Percentiles rank a stretch among this genome's conserved stretches.
Conservation (phyloP, 1,140 invertebrate species). For the Drosophila ambigua region DNA sequence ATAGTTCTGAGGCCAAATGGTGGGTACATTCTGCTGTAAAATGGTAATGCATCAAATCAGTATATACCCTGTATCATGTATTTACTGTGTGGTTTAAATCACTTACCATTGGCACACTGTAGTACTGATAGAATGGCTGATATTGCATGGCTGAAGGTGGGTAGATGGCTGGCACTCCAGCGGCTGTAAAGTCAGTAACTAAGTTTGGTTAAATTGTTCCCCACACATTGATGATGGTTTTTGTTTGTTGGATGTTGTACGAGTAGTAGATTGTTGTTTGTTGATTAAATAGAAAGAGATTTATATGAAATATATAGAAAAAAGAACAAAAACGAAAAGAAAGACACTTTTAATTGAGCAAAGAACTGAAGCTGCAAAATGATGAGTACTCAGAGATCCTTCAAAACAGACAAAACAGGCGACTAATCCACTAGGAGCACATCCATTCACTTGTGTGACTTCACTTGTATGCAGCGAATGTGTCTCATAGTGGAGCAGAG, state of each 20-base stretch:
- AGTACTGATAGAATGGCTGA: slow-evolving; percentile 84
- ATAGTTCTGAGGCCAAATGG: slow-evolving; percentile 84
- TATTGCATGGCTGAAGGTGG: slow-evolving; percentile 84
- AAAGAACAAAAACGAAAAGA: slow-evolving; percentile 60
- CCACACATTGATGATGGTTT: slow-evolving; percentile 43
- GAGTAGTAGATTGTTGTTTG: slow-evolving; percentile 39
- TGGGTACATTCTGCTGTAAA: slow-evolving; percentile 81
- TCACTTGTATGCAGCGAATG: neutral
- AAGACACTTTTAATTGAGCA: slow-evolving; percentile 23
- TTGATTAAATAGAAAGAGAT: slow-evolving; percentile 47
- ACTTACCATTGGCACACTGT: slow-evolving; percentile 84
- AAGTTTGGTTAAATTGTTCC: slow-evolving; percentile 69
- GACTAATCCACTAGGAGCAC: neutral
- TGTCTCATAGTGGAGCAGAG: neutral
- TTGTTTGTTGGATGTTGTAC: slow-evolving; percentile 28
- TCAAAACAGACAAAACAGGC: slow-evolving; percentile 10
- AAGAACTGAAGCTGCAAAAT: slow-evolving; percentile 41
- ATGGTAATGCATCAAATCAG: neutral
- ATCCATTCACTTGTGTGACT: too few relatives aligned
- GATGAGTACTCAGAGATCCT: slow-evolving; percentile 13
- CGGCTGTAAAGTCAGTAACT: slow-evolving; percentile 83
- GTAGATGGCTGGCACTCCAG: slow-evolving; percentile 83
- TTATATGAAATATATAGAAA: slow-evolving; percentile 70
- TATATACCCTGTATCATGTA: neutral
- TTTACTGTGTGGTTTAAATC: too few relatives aligned